phyloP scores from a whole-genome alignment of 92 coral and sea anemone species.

The Epizoanthus illoricatus region DNA sequence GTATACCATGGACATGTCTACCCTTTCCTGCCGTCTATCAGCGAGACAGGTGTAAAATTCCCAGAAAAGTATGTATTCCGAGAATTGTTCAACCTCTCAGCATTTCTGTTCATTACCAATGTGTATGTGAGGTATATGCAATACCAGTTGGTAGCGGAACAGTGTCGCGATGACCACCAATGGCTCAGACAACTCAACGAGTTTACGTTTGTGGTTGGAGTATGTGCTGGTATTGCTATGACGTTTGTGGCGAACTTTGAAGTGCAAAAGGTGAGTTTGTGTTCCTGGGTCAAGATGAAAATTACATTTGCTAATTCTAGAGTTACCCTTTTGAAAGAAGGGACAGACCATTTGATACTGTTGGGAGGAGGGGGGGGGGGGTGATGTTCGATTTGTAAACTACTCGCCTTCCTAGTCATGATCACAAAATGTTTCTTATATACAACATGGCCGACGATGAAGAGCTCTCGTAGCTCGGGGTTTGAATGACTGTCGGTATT shows the following conservation, averaged over 20 bases:
- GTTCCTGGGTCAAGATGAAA: too few species aligned
- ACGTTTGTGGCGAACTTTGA: conserved; percentile 86
- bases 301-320: too few species aligned
- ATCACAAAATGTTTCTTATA: too few species aligned
- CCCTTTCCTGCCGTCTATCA: conserved; percentile 79
- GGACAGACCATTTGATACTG: too few species aligned
- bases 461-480: too few species aligned
- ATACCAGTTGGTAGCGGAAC: conserved; percentile 70
- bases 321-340: too few species aligned
- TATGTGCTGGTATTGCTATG: conserved; percentile 74
- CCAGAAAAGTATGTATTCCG: conserved; percentile 83
- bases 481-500: too few species aligned
- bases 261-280: conserved; percentile 63
- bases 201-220: conserved; percentile 70
- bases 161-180: conserved; percentile 65
- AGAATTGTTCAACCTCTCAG: conserved; percentile 67
- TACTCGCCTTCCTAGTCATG: too few species aligned
- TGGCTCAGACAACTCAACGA: conserved; percentile 63
- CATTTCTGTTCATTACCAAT: conserved; percentile 73
- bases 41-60: conserved; percentile 78
- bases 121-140: conserved; percentile 82
- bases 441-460: too few species aligned
- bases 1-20: conserved; percentile 71
- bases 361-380: too few species aligned
- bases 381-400: too few species aligned